Evolutionary conservation across 2,113 vertebrate genomes (phyloP), one percentile per base, ranked within the genome.

Genomic region (Heloderma charlesbogerti): DNA sequence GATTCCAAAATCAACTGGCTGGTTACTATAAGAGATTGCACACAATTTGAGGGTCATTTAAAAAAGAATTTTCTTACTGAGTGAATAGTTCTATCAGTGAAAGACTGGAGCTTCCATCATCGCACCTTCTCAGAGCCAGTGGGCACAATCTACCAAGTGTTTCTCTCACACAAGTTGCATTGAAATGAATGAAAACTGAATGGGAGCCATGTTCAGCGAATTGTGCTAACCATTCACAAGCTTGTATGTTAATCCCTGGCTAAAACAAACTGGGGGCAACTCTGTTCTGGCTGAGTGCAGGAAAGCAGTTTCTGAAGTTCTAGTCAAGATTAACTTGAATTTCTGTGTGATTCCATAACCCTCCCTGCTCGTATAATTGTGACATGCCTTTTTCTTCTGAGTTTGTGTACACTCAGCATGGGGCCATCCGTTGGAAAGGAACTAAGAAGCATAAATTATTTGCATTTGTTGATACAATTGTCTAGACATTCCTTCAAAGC

Each of bases 401-500:
- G 96, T 96, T 95, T 96, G 95, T 96, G 93, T 96, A 95, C 92
- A 82, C 97, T 96, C 97, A 97, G 96, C 97, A 94, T 97, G 97
- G 95, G 96, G 96, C 96, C 97, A 96, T 90, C 95, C 95, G 95
- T 92, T 89, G 89, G 94, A 85, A 91, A 95, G 95, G 95, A 94
- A 94, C 96, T 96, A 94, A 96, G 91, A 96, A 95, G 96, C 94
- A 84, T 93, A 93, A 95, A 97, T 94, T 94, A 96, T 95, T 97
- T 96, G 96, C 96, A 95, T 97, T 95, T 95, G 95, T 97, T 97
- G 95, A 95, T 96, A 96, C 93, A 88, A 94, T 96, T 96, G 95
- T 96, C 96, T 93, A 96, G 96, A 97, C 97, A 97, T 97, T 97
- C 96, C 96, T 97, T 97, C 97, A 96, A 94, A 95, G 93, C 93